A percentile compares a stretch with the other conserved stretches of the same genome.
Evolutionary conservation across 2,888 invertebrate species (phyloP).

Genomic region (Bimastos eiseni): DNA sequence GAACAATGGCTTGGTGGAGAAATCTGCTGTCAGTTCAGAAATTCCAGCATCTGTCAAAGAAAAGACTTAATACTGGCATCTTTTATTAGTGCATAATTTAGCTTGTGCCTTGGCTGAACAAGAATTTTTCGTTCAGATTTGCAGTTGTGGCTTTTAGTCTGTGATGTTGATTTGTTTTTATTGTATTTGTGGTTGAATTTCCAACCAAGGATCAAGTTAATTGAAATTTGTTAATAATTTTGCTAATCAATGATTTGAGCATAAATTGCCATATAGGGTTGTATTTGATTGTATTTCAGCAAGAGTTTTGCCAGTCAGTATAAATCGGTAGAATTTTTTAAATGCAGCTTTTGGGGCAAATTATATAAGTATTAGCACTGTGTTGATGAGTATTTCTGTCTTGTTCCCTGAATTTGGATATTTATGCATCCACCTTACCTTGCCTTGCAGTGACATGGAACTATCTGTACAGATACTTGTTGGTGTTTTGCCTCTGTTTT

Average conservation of each 20-base stretch:
- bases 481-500: not conserved
- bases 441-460: conserved; percentile 13
- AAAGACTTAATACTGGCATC: not conserved
- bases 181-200: conserved; percentile 13
- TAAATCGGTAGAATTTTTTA: not conserved
- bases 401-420: not conserved
- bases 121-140: not conserved
- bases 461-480: not conserved
- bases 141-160: conserved; percentile 19
- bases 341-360: not conserved
- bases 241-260: not conserved
- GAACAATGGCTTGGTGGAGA: not conserved
- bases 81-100: not conserved
- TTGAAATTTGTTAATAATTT: not conserved
- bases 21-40: conserved; percentile 13
- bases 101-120: conserved; percentile 13
- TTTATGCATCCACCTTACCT: not conserved
- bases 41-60: conserved; percentile 13
- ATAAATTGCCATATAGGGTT: not conserved
- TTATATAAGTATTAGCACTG: not conserved
- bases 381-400: not conserved
- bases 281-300: not conserved
- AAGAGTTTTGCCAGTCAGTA: not conserved
- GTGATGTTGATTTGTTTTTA: not conserved
- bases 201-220: not conserved